phyloP scores from a whole-genome alignment of 2,113 vertebrate genomes.

The Myotis davidii region DNA sequence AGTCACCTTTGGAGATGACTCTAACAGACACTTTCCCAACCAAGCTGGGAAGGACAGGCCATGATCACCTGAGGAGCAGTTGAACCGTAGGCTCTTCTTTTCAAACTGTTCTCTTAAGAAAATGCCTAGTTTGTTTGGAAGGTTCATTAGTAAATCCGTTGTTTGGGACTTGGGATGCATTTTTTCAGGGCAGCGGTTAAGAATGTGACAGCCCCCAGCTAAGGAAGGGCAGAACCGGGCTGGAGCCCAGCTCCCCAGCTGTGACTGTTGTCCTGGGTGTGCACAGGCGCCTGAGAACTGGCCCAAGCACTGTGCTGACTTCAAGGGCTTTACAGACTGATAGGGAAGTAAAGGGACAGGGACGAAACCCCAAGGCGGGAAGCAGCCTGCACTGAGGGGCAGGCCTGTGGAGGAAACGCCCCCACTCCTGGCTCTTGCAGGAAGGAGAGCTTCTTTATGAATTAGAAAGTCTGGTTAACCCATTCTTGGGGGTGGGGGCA shows the following conservation, averaged over 20 bases:
- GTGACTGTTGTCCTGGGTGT: background rate
- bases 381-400: background rate
- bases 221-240: background rate
- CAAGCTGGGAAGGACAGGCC: background rate
- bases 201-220: background rate
- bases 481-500: background rate
- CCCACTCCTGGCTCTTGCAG: background rate
- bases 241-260: background rate
- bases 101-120: background rate
- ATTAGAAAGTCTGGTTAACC: background rate
- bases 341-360: accelerated
- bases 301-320: background rate
- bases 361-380: accelerated
- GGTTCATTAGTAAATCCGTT: background rate
- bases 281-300: accelerated
- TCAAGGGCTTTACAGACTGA: background rate
- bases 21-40: background rate
- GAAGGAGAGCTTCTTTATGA: background rate
- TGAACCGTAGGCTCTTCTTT: background rate
- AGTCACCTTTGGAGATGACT: background rate
- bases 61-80: background rate
- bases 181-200: background rate
- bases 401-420: background rate
- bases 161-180: background rate
- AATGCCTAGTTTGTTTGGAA: background rate